These are phyloP conservation scores for Charaxes varanes DNA, from an alignment of 1,140 invertebrate genomes.

Conservation along the genomic window DNA sequence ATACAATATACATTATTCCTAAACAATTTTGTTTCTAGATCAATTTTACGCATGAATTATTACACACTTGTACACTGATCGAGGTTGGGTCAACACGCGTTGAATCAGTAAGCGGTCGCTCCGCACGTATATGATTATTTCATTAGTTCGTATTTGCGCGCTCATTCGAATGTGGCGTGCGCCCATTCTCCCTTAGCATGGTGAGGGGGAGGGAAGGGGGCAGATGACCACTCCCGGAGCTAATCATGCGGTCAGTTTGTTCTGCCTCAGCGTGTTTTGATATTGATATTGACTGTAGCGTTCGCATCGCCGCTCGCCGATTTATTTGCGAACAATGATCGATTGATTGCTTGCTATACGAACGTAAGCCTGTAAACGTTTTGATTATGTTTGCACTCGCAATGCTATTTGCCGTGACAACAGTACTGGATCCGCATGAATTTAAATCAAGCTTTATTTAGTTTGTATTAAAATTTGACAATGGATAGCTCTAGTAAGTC, in stretches of 20 bases:
- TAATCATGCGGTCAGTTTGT: constrained; percentile 74
- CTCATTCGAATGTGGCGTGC: constrained; percentile 57
- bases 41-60: no score
- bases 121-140: constrained; percentile 73
- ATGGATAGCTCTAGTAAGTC: no score
- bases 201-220: constrained; percentile 25
- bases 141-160: constrained; percentile 69
- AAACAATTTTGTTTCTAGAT: no score
- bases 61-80: no score
- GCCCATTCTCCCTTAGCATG: constrained; percentile 17
- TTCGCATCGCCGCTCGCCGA: constrained; percentile 63
- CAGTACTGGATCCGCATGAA: constrained; percentile 14
- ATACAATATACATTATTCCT: no score
- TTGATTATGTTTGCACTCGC: constrained; percentile 67
- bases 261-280: constrained; percentile 73
- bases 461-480: constrained; percentile 33
- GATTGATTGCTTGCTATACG: constrained; percentile 66
- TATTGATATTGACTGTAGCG: constrained; percentile 71
- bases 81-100: constrained; percentile 34
- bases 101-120: constrained; percentile 45
- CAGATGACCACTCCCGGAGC: constrained; percentile 62
- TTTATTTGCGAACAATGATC: constrained; percentile 73
- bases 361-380: constrained; percentile 62
- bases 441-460: constrained; percentile 11
- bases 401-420: constrained; percentile 43